phyloP scores from a whole-genome alignment of 2,113 vertebrate species.

The Thunnus maccoyii region DNA sequence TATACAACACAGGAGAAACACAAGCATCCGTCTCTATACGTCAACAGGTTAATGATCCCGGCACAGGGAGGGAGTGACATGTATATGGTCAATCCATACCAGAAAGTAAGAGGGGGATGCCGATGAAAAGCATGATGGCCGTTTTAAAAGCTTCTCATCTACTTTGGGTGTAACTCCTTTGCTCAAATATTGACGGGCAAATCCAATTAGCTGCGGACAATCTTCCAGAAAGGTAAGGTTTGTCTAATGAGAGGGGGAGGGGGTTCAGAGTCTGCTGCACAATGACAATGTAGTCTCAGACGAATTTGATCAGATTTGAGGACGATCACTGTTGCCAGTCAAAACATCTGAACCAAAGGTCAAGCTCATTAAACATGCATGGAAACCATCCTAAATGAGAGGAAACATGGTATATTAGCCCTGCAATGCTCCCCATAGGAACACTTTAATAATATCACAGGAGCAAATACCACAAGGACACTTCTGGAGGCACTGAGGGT shows the following conservation, averaged over 20 bases:
- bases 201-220: not conserved
- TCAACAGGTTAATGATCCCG: slow-evolving; percentile 60
- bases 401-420: too few species aligned
- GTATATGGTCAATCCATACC: slow-evolving; percentile 43
- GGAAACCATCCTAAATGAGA: not conserved
- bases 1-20: slow-evolving; percentile 9
- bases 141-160: slow-evolving; percentile 25
- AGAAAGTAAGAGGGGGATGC: not conserved
- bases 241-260: not conserved
- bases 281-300: not conserved
- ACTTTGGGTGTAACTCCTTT: not conserved
- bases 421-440: not conserved
- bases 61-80: slow-evolving; percentile 11
- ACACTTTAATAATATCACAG: not conserved
- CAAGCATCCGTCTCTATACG: not conserved
- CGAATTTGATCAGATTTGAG: slow-evolving; percentile 11
- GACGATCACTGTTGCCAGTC: not conserved
- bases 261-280: too few species aligned
- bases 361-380: not conserved
- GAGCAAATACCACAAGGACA: not conserved
- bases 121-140: not conserved
- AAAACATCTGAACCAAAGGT: not conserved
- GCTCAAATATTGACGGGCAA: slow-evolving; percentile 16
- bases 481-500: not conserved
- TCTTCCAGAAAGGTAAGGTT: not conserved